A percentile compares a stretch with the other conserved stretches of the same genome.
Conservation (phyloP, 2,888 invertebrate genomes). For the Hydrotaea diabolus region DNA sequence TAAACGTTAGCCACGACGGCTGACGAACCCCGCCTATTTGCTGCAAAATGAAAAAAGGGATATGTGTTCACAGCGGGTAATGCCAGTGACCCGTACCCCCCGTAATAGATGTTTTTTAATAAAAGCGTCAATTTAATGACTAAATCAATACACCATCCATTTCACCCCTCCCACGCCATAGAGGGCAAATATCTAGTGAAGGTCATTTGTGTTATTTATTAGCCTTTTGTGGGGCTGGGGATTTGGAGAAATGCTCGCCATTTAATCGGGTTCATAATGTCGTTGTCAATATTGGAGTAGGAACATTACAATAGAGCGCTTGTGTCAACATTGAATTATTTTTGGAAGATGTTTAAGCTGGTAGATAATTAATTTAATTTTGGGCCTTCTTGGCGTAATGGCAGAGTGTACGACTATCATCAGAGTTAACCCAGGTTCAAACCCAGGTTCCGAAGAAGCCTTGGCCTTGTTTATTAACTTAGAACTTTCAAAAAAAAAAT, state of each 20-base stretch:
- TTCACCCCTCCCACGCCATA: not conserved
- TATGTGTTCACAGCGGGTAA: not conserved
- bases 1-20: not conserved
- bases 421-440: too few species aligned
- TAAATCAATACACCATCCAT: not conserved
- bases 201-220: not conserved
- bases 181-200: not conserved
- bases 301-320: too few species aligned
- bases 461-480: too few species aligned
- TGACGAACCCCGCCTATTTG: not conserved
- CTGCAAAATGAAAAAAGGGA: not conserved
- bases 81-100: not conserved
- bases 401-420: too few species aligned
- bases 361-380: too few species aligned
- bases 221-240: not conserved
- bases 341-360: too few species aligned
- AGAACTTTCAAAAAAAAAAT: too few species aligned
- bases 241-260: too few species aligned
- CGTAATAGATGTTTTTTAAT: not conserved
- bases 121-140: conserved; percentile 7
- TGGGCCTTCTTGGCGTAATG: too few species aligned
- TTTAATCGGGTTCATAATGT: not conserved
- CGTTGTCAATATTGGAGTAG: too few species aligned
- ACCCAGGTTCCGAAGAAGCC: too few species aligned
- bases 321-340: too few species aligned